Evolutionary conservation across 1,140 invertebrate genomes (phyloP), one percentile per base, ranked within the genome.

Genomic region (Aculops lycopersici): DNA sequence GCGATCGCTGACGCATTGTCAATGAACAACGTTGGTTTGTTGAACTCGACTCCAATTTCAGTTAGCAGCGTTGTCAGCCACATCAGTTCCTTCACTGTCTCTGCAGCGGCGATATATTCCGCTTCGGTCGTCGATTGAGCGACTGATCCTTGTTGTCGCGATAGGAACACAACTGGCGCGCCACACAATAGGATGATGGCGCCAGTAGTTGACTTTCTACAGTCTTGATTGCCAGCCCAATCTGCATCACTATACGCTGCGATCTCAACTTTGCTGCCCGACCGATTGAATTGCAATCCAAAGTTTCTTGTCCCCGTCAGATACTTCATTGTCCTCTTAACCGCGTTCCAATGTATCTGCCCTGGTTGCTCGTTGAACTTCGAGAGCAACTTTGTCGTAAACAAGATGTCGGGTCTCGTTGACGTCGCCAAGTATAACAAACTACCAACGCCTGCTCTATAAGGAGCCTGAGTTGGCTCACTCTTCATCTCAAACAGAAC

Each of bases 361-460:
- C 20, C 21, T 14, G 39, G 45, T 14, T 37, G 17, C 13, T 17
- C 20, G 15, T 38, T 55, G 42, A 59, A 63, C 45, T 60, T 58
- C 41, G 55, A 57, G 15, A 61, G 45, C 24, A 50, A 53, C 44
- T 52, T 54, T 0, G 61, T 55, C 20, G 57, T 49, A 48, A 46
- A 58, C 1, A 55, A 38, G 18, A 63, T 59, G 44, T 62, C 60
- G 35, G 62, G 61, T 16, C 60, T 41, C 13, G 58, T 61, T 0
- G 46, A 44, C 15, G 52, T 44, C 4, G 50, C 38, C 5, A 61
- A 36, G 45, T 61, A 62, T 47, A 59, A 52, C 12, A 63, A 44
- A 36, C 43, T 20, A 4, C 47, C 49, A n/a, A 49, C 21, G 3
- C 41, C 38, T 31, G 46, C 38, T 17, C 42, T 40, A 36, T 49